Evolutionary conservation across 2,797 vertebrate species (phyloP).

Genomic region (Sebastes alutus): DNA sequence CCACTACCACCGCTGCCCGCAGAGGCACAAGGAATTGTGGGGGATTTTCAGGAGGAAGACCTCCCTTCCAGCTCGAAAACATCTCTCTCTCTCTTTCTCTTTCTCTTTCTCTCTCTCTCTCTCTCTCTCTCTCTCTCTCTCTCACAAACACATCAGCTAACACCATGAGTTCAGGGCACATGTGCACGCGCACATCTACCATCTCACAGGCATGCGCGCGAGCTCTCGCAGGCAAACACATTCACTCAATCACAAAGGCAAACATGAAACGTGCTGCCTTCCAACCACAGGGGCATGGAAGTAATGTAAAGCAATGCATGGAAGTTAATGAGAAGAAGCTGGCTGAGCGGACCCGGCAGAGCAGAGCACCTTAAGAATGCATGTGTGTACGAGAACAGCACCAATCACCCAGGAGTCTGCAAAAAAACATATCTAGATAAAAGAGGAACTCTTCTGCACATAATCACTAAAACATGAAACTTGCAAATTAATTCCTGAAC

Average conservation of each 20-base stretch:
- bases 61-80: conserved; percentile 67
- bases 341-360: conserved; percentile 9
- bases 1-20: conserved; percentile 29
- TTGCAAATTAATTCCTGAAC: neutral
- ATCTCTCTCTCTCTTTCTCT: conserved; percentile 12
- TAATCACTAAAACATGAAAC: neutral
- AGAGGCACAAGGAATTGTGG: conserved; percentile 80
- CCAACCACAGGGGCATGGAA: conserved; percentile 57
- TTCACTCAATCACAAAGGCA: conserved; percentile 66
- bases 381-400: conserved; percentile 13
- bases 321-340: conserved; percentile 67
- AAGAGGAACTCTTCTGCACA: neutral
- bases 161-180: conserved; percentile 1
- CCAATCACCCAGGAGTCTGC: conserved; percentile 13
- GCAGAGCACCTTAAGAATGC: neutral
- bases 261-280: conserved; percentile 67
- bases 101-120: neutral
- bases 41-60: conserved; percentile 71
- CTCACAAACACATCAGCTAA: conserved; percentile 8
- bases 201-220: conserved; percentile 29
- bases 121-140: neutral
- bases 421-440: neutral
- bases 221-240: conserved; percentile 51
- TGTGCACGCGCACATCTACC: neutral
- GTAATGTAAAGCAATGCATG: conserved; percentile 42